Conservation (phyloP, 2,888 invertebrate species). For the Thyatira batis region DNA sequence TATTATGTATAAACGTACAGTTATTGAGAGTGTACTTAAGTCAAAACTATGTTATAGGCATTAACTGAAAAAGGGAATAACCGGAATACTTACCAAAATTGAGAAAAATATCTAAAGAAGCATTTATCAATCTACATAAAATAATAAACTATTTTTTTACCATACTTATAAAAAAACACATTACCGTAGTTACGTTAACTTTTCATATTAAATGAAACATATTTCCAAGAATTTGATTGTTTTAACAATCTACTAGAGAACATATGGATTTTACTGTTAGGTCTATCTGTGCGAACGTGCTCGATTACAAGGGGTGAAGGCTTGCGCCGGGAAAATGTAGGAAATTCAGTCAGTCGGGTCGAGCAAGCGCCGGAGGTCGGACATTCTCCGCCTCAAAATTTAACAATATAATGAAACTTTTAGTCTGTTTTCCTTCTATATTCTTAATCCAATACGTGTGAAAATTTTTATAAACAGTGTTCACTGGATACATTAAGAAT, state of each 20-base stretch:
- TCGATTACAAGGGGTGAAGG: constrained; percentile 80
- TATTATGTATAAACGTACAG: too few species aligned
- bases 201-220: constrained; percentile 5
- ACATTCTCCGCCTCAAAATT: constrained; percentile 47
- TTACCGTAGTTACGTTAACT: constrained; percentile 7
- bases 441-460: constrained; percentile 40
- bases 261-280: constrained; percentile 54
- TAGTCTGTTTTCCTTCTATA: constrained; percentile 64
- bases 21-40: too few species aligned
- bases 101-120: too few species aligned
- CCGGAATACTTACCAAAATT: too few species aligned
- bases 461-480: constrained; percentile 38
- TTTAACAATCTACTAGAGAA: constrained; percentile 12
- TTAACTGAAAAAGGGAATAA: too few species aligned
- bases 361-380: constrained; percentile 64
- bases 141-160: too few species aligned
- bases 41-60: too few species aligned
- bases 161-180: too few species aligned
- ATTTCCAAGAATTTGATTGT: constrained; percentile 7
- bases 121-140: too few species aligned
- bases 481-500: constrained; percentile 11
- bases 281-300: constrained; percentile 72
- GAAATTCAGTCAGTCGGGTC: constrained; percentile 77
- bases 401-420: constrained; percentile 68
- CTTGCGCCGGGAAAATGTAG: constrained; percentile 80